These are phyloP conservation scores for Dynastes hyllus DNA, from an alignment of 2,888 invertebrate species.

Conservation along the genomic window DNA sequence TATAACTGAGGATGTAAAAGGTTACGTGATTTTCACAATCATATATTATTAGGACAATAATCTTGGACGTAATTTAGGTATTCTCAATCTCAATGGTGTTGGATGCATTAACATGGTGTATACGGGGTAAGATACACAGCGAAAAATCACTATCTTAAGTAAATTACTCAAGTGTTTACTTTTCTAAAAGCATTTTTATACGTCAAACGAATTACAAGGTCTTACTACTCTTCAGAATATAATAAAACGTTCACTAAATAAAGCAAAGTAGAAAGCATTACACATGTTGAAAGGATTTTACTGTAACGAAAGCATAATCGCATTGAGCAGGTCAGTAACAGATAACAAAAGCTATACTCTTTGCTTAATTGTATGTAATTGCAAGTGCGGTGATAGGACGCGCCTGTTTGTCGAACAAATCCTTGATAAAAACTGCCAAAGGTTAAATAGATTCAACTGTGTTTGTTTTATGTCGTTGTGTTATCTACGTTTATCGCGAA, in stretches of 20 bases:
- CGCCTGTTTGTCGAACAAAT: constrained; percentile 41
- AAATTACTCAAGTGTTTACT: too few species aligned
- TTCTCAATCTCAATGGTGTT: too few species aligned
- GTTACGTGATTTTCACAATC: too few species aligned
- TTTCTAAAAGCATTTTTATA: too few species aligned
- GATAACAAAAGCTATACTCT: constrained; percentile 40
- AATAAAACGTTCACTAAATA: too few species aligned
- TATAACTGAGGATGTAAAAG: too few species aligned
- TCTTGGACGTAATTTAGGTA: too few species aligned
- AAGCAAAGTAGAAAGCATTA: not conserved
- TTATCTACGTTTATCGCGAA: constrained; percentile 33
- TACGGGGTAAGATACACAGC: too few species aligned
- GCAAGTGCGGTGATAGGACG: constrained; percentile 23
- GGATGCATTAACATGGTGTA: too few species aligned
- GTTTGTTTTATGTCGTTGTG: constrained; percentile 38
- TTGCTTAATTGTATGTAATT: constrained; percentile 46
- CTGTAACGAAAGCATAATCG: constrained; percentile 12
- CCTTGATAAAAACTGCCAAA: constrained; percentile 45
- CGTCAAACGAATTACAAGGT: not conserved
- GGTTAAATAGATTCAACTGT: constrained; percentile 45
- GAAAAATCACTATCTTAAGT: too few species aligned
- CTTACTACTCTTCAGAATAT: too few species aligned
- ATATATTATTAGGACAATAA: too few species aligned
- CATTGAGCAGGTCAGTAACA: constrained; percentile 43
- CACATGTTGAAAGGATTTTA: constrained; percentile 24